Evolutionary conservation across 2,113 vertebrate species (phyloP).

Genomic region (Typhlomys cinereus): DNA sequence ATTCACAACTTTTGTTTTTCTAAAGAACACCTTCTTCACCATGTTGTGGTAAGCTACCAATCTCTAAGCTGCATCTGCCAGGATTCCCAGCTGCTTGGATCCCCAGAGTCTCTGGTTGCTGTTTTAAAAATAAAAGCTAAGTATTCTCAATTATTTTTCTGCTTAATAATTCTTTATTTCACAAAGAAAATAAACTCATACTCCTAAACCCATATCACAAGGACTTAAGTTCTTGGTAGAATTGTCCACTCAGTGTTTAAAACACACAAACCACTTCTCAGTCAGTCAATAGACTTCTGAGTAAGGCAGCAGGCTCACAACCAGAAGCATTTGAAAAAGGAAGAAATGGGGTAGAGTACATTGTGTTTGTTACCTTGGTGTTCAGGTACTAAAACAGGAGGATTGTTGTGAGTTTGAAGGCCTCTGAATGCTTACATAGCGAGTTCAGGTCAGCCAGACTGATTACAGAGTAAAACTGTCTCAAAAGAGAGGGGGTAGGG

Average conservation of each 20-base stretch:
- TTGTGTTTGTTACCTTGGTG: neutral
- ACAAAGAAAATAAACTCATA: too few species aligned
- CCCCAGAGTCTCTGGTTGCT: too few species aligned
- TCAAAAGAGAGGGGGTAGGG: neutral
- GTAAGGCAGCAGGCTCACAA: neutral
- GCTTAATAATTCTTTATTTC: too few species aligned
- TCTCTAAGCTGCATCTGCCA: too few species aligned
- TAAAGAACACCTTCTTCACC: too few species aligned
- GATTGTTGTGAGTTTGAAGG: neutral
- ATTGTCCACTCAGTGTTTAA: constrained; percentile 34
- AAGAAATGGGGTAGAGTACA: neutral
- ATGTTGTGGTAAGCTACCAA: too few species aligned
- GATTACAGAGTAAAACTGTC: neutral
- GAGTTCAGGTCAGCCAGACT: neutral
- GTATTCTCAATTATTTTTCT: too few species aligned
- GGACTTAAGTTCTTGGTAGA: constrained; percentile 28
- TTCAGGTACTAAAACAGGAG: neutral
- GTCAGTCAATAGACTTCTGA: neutral
- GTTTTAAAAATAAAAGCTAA: too few species aligned
- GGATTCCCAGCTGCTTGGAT: too few species aligned
- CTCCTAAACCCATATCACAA: too few species aligned
- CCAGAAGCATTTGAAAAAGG: neutral
- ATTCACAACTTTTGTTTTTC: too few species aligned
- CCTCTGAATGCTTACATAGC: neutral
- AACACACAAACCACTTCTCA: constrained; percentile 19